Base-by-base conservation (phyloP, 2,888 invertebrate species). In the Drosophila suboccidentalis region DNA sequence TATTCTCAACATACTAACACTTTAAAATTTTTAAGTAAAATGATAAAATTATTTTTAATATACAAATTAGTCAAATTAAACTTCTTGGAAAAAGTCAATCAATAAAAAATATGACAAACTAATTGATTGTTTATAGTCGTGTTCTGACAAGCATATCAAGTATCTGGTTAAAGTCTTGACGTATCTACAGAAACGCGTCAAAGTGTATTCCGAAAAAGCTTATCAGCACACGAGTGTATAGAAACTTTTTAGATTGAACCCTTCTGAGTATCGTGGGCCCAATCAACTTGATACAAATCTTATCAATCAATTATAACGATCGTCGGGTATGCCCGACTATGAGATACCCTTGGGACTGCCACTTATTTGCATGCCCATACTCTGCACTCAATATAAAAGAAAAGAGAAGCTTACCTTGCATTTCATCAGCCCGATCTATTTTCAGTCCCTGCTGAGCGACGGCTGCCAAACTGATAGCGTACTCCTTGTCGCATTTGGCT, bases 401-500 rank as follows among this genome's bases (percentile, higher is more conserved):
- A 34, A 11, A 8, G 22, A 10, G 11, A 6, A 6, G 46, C 89
- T 90, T 81, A 93, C 93, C 93, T 90, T 92, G 92, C 84, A 92
- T 86, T 80, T 93, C 93, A 86, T 93, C 93, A 81, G 91, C 92
- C 67, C 93, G 91, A 93, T 97, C 97, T 92, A 96, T 95, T 93
- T 97, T 97, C 91, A 96, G 95, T 50, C 97, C 97, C 92, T 97
- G 97, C 58, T 95, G 94, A 44, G 97, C 96, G 26, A 97, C 95
- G n/a, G 96, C 95, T 63, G 95, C 95, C 62, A 98, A 94, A 11
- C 97, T 96, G 39, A 96, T 94, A 1, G 98, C 97, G 92, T 98
- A 98, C 90, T 98, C 98, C 80, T 97, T 94, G 92, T 98, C 98
- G 90, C 96, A 97, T 93, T 98, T 97, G 92, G 98, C 96, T 93